phyloP scores from a whole-genome alignment of 2,113 vertebrate genomes.

The Alligator mississippiensis region DNA sequence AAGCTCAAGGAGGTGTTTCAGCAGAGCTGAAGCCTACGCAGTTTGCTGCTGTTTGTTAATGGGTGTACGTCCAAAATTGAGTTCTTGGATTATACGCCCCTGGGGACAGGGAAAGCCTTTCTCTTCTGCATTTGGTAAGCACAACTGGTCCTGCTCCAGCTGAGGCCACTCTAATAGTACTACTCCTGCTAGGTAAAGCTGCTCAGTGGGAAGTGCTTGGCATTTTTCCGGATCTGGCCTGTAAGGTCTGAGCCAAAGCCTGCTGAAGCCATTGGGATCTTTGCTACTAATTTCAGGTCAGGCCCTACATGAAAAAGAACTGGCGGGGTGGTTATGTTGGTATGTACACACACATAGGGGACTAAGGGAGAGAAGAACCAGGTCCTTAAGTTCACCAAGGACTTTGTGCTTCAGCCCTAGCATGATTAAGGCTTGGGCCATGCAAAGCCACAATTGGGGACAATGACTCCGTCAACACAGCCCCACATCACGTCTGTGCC shows the following conservation, averaged over 20 bases:
- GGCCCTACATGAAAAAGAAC: background rate
- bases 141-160: background rate
- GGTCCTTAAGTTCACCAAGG: background rate
- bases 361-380: background rate
- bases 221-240: background rate
- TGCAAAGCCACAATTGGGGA: background rate
- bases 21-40: background rate
- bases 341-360: too few species aligned
- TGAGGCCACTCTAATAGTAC: background rate
- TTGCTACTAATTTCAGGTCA: background rate
- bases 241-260: background rate
- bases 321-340: too few species aligned
- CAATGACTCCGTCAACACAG: background rate
- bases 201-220: background rate
- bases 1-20: background rate
- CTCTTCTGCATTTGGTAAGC: background rate
- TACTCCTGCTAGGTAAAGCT: background rate
- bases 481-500: background rate
- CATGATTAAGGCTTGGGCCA: background rate
- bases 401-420: background rate
- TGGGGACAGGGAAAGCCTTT: background rate
- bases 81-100: background rate
- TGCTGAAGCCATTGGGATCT: background rate
- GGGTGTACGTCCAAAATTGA: background rate
- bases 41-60: background rate